A percentile compares a stretch with the other conserved stretches of the same genome.
Evolutionary conservation across 2,797 vertebrate genomes (phyloP).

Genomic region (Liasis olivaceus): DNA sequence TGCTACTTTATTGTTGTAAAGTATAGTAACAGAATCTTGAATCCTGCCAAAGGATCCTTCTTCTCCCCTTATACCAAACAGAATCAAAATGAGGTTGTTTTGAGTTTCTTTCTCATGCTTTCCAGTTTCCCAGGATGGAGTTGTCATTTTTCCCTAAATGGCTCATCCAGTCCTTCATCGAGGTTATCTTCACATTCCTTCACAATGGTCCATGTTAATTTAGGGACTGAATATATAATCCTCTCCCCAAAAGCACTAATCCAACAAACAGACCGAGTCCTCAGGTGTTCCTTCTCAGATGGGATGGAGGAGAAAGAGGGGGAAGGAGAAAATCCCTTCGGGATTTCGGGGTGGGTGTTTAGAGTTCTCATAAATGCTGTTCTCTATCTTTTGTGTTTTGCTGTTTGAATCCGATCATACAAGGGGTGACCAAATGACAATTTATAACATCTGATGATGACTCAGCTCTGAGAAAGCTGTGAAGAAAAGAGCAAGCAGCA

Average conservation of each 20-base stretch:
- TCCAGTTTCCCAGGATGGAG: neutral
- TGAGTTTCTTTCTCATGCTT: too few relatives aligned
- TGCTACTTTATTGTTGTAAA: neutral
- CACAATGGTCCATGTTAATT: neutral
- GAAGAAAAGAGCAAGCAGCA: neutral
- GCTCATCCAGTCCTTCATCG: neutral
- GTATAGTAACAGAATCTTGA: neutral
- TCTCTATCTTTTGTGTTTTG: neutral
- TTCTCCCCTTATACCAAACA: neutral
- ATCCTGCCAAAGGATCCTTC: neutral
- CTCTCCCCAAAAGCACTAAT: neutral
- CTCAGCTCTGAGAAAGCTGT: neutral
- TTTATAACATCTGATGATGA: slow-evolving; percentile 14
- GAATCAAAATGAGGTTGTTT: neutral
- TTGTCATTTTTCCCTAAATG: neutral
- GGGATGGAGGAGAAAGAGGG: neutral
- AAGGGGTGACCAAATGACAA: neutral
- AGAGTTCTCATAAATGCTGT: neutral
- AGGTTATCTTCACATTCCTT: neutral
- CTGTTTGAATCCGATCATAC: slow-evolving; percentile 16
- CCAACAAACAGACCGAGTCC: neutral
- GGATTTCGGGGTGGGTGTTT: neutral
- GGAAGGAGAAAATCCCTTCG: neutral
- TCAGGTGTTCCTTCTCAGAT: neutral
- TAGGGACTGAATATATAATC: neutral